Evolutionary conservation across 2,113 vertebrate genomes (phyloP).

Genomic region (Passer montanus): DNA sequence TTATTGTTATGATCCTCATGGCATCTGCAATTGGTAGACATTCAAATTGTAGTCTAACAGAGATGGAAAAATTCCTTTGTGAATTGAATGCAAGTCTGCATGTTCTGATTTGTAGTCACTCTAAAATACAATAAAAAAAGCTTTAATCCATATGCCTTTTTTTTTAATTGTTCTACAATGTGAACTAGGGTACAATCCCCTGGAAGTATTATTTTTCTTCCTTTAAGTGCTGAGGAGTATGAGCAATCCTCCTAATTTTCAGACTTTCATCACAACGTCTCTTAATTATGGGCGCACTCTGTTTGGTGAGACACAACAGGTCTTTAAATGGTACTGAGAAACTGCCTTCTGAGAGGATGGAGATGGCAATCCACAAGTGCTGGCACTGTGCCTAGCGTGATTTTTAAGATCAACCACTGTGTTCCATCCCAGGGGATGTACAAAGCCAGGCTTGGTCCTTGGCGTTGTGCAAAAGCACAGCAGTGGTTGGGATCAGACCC

Average conservation of each 20-base stretch:
- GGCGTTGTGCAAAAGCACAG: neutral
- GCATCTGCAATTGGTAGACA: neutral
- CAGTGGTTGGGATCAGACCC: neutral
- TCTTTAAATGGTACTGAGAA: neutral
- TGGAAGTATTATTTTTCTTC: neutral
- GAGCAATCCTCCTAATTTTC: neutral
- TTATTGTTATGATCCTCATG: neutral
- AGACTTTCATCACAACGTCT: neutral
- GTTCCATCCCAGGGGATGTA: neutral
- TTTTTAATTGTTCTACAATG: neutral
- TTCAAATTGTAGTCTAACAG: neutral
- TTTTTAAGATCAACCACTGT: accelerated
- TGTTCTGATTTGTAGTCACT: neutral
- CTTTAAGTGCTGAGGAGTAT: neutral
- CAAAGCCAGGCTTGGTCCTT: neutral
- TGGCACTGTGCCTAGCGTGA: neutral
- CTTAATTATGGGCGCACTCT: neutral
- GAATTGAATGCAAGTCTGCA: neutral
- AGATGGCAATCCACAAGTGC: neutral
- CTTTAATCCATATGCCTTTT: neutral
- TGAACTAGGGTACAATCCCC: neutral
- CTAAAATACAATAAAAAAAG: neutral
- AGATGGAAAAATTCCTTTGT: neutral
- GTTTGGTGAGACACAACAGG: neutral
- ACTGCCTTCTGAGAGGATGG: neutral